Percentiles rank a stretch among this genome's conserved stretches.
Evolutionary conservation across 1,140 invertebrate genomes (phyloP).

Genomic region (Rhopalosiphum maidis): DNA sequence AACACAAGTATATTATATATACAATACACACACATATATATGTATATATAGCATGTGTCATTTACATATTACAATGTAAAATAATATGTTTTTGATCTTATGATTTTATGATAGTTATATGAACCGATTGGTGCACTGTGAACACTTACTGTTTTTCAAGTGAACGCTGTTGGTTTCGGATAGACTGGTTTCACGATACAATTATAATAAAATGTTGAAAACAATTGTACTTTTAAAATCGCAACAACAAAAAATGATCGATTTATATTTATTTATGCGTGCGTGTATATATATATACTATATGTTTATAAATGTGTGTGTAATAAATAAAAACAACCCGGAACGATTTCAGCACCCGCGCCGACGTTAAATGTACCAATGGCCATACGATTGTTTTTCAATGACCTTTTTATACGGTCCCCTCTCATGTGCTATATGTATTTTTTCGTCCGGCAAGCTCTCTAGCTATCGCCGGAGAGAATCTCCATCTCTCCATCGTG

Average conservation of each 20-base stretch:
- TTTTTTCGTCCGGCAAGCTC: too few relatives aligned
- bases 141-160: slow-evolving; percentile 25
- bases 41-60: not conserved
- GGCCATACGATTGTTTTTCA: slow-evolving; percentile 31
- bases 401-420: slow-evolving; percentile 54
- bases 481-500: slow-evolving; percentile 11
- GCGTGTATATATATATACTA: not conserved
- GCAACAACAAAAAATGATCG: not conserved
- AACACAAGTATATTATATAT: not conserved
- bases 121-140: not conserved
- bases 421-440: not conserved
- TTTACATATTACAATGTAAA: not conserved
- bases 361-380: slow-evolving; percentile 41
- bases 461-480: not conserved
- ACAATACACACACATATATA: not conserved
- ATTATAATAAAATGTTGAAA: not conserved
- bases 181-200: not conserved
- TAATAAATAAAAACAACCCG: not conserved
- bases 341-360: not conserved
- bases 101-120: not conserved
- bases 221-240: not conserved
- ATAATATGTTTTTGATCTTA: not conserved
- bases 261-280: not conserved
- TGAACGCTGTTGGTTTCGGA: slow-evolving; percentile 9
- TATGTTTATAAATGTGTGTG: not conserved